Evolutionary conservation across 2,113 vertebrate species (phyloP).

Genomic region (Rhinichthys klamathensis): DNA sequence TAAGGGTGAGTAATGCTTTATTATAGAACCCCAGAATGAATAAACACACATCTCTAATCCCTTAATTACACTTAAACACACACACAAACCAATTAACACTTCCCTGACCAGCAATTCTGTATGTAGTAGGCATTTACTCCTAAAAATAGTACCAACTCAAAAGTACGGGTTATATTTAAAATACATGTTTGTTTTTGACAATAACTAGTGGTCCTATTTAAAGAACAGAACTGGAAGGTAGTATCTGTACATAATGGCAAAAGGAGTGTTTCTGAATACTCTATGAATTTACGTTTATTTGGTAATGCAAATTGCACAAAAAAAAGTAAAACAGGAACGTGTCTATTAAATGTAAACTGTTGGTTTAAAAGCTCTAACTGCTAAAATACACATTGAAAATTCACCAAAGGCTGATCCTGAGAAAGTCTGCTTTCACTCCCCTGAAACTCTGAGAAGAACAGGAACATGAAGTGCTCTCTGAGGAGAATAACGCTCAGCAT

Average conservation of each 20-base stretch:
- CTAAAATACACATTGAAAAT: background rate
- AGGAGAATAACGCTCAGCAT: background rate
- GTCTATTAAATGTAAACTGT: background rate
- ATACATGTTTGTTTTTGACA: background rate
- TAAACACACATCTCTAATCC: constrained; percentile 38
- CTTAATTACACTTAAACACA: constrained; percentile 47
- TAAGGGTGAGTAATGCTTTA: constrained; percentile 12
- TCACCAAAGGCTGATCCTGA: constrained; percentile 8
- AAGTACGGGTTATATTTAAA: too few relatives aligned
- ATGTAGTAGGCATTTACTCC: background rate
- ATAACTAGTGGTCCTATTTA: too few relatives aligned
- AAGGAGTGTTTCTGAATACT: background rate
- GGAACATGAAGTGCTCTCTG: constrained; percentile 16
- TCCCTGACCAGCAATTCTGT: constrained; percentile 29
- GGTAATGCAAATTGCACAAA: background rate
- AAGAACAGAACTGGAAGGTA: background rate
- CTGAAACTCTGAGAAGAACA: constrained; percentile 4
- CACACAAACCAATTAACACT: constrained; percentile 53
- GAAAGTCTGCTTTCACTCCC: background rate
- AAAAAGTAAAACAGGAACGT: background rate
- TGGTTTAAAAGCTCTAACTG: background rate
- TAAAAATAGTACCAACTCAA: background rate
- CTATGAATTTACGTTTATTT: background rate
- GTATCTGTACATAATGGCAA: background rate
- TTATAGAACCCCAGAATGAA: constrained; percentile 37